These are phyloP conservation scores for Epsilonema sp. DNA, from an alignment of 2,888 invertebrate species.

Conservation along the genomic window DNA sequence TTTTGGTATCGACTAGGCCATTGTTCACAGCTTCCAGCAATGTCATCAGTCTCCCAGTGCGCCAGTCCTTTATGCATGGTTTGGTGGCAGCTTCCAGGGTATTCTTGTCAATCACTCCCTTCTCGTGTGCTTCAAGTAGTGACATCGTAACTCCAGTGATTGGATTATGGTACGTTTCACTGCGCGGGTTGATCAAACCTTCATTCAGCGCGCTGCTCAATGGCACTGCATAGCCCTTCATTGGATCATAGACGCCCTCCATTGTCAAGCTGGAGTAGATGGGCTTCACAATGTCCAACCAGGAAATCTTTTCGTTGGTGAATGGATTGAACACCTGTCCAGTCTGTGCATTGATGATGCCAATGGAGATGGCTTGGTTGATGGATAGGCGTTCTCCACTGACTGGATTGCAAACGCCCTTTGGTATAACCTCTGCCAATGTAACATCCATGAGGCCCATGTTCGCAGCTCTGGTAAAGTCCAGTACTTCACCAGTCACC, in stretches of 20 bases:
- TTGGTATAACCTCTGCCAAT: constrained; percentile 5
- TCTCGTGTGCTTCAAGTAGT: constrained; percentile 38
- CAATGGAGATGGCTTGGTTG: constrained; percentile 44
- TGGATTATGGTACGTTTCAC: constrained; percentile 54
- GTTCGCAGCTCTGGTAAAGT: constrained; percentile 6
- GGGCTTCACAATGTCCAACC: constrained; percentile 7
- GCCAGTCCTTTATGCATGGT: constrained; percentile 22
- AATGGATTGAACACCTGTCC: constrained; percentile 55
- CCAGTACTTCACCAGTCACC: background rate
- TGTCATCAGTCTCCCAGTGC: constrained; percentile 21
- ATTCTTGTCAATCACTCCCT: constrained; percentile 44
- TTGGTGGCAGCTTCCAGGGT: constrained; percentile 21
- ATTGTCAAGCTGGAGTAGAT: constrained; percentile 2
- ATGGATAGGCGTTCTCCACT: constrained; percentile 4
- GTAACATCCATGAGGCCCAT: constrained; percentile 6
- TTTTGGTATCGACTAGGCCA: background rate
- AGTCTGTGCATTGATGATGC: constrained; percentile 59
- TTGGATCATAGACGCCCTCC: constrained; percentile 8
- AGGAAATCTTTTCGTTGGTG: constrained; percentile 38
- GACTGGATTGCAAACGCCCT: constrained; percentile 5
- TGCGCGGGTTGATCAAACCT: constrained; percentile 46
- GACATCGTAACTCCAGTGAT: constrained; percentile 42
- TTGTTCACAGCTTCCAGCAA: constrained; percentile 16
- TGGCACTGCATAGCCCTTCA: constrained; percentile 7
- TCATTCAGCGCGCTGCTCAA: constrained; percentile 48